These are phyloP conservation scores for Eustalomyia histrio DNA, from an alignment of 2,888 invertebrate genomes.

Conservation along the genomic window DNA sequence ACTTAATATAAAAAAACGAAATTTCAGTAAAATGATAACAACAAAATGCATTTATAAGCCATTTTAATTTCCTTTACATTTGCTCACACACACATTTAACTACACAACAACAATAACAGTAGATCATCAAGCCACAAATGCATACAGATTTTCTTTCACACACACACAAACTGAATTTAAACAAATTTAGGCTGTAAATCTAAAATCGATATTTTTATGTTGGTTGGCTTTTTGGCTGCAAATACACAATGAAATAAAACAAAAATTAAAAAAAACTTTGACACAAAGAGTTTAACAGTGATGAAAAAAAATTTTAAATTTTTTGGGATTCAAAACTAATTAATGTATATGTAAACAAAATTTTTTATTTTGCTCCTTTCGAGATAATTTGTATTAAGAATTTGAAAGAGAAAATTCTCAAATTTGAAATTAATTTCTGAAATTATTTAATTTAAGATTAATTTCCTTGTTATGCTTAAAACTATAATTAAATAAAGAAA, in stretches of 20 bases:
- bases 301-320: not conserved
- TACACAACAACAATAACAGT: not conserved
- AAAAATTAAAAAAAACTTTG: not conserved
- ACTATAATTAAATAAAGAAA: no score
- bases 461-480: no score
- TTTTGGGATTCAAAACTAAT: not conserved
- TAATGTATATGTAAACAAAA: no score
- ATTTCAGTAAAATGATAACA: conserved; percentile 38
- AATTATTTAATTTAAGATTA: no score
- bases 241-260: not conserved
- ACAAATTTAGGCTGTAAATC: conserved; percentile 55
- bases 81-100: conserved; percentile 23
- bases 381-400: no score
- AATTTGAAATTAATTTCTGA: no score
- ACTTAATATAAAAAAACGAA: conserved; percentile 5
- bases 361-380: no score
- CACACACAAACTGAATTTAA: conserved; percentile 26
- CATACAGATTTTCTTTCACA: not conserved
- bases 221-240: conserved; percentile 35
- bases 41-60: conserved; percentile 53
- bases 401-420: no score
- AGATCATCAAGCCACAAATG: not conserved
- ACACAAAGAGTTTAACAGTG: not conserved
- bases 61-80: conserved; percentile 55
- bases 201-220: conserved; percentile 55